Evolutionary conservation across 53 echinoderm and acorn worm genomes (phyloP), one percentile per base, ranked within the genome.

Genomic region (Astropecten irregularis): DNA sequence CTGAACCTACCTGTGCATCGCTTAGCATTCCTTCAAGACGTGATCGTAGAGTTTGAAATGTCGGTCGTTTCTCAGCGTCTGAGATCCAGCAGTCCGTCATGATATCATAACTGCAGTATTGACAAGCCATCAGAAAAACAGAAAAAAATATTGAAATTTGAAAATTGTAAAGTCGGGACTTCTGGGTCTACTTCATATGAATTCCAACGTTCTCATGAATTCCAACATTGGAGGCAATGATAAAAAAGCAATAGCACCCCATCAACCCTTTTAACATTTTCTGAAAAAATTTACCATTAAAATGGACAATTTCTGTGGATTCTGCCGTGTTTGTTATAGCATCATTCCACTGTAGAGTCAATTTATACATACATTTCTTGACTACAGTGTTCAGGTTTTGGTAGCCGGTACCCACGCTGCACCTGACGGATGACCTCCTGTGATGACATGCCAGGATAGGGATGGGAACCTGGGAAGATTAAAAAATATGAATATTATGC

Each of bases 331-430:
- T n/a, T n/a, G n/a, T n/a, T n/a, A n/a, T n/a, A n/a, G n/a, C n/a
- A n/a, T n/a, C n/a, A n/a, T n/a, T n/a, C n/a, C n/a, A n/a, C n/a
- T n/a, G n/a, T n/a, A n/a, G n/a, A n/a, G n/a, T n/a, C n/a, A n/a
- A n/a, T 42, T 42, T 8, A 42, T 6, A 6, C 42, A 8, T 83
- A 95, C 95, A 95, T 89, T n/a, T 91, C 87, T 67, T 87, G 77
- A 47, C 85, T 88, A 50, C 95, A 95, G 56, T 89, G 89, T 6
- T 89, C 91, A 26, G 95, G 95, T 58, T 91, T 89, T 0, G 89
- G 91, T 28, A 91, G 51, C 29, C 95, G 83, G 68, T 91, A 87
- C 2, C 95, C 95, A 66, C 63, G 48, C 35, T 84, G 66, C 2
- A 95, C 81, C 69, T 79, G 66, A 22, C 79, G 53, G 54, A 89